Conservation (phyloP, 2,113 vertebrate species). For the Eurypyga helias region DNA sequence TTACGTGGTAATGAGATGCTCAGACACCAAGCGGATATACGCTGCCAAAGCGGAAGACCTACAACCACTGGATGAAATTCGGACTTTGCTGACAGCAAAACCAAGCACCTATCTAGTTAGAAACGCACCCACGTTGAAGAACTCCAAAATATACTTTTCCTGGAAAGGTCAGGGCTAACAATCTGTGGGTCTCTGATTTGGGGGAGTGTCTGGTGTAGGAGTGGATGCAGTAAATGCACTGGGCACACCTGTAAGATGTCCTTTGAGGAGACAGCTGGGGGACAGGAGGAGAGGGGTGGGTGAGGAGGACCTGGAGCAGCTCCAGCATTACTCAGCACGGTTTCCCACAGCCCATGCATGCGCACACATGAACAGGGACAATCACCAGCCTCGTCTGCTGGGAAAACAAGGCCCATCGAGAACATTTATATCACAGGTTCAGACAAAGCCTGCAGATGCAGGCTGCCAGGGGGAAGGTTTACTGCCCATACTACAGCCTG, state of each 20-base stretch:
- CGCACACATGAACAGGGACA: fast-evolving
- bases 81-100: background rate
- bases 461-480: background rate
- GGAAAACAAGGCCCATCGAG: background rate
- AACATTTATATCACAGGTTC: background rate
- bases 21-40: background rate
- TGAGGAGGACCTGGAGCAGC: background rate
- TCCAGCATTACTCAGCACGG: background rate
- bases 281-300: background rate
- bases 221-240: background rate
- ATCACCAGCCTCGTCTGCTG: background rate
- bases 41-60: background rate
- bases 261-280: background rate
- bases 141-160: background rate
- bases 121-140: background rate
- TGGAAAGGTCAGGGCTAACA: background rate
- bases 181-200: background rate
- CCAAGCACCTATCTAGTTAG: background rate
- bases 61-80: background rate
- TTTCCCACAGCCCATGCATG: background rate
- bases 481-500: background rate
- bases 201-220: fast-evolving
- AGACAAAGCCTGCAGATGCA: slow-evolving; percentile 2
- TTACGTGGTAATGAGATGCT: background rate
- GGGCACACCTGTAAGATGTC: too few relatives aligned